Evolutionary conservation across 1,140 invertebrate genomes (phyloP), one percentile per base, ranked within the genome.

Genomic region (Nixonia krombeini): DNA sequence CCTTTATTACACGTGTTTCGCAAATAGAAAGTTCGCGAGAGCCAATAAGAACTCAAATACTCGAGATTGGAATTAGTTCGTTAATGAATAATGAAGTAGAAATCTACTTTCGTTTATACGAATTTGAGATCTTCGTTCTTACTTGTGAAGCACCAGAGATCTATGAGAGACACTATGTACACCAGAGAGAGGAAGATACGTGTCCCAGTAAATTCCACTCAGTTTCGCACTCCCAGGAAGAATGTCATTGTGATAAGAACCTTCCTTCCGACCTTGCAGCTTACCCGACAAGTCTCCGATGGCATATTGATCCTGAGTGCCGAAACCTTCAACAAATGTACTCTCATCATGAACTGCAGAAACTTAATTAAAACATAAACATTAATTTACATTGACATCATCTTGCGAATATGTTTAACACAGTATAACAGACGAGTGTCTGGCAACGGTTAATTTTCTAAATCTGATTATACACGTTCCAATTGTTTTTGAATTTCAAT

Each of bases 281-380:
- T 98, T 99, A 4, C 95, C 95, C 44, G 94, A 93, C 2, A 99
- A 81, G 83, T 98, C 96, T 0, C 95, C 95, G 8, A 96, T 82
- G 2, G 93, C 89, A 74, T 96, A 97, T 74, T 94, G 91, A 80
- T 97, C 94, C 79, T 94, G 93, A 2, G 94, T 95, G 17, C 93
- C 92, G 62, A 87, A 84, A 15, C 90, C 90, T 89, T 73, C 18
- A 73, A 72, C 42, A 15, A 18, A 25, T 38, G 2, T 35, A 49
- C 3, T 49, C 15, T 17, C 15, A 15, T 21, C 21, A 21, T 17
- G 12, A 29, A 28, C 9, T 17, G 25, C 12, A 28, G n/a, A n/a
- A 46, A 46, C 5, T 28, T 46, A 12, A 15, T 40, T 13, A 15
- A n/a, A 35, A 13, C 7, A 6, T 35, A 6, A 13, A 13, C 33